Percentiles rank a stretch among this genome's conserved stretches.
Conservation (phyloP, 2,797 vertebrate genomes). For the Atherinosoma microstoma region DNA sequence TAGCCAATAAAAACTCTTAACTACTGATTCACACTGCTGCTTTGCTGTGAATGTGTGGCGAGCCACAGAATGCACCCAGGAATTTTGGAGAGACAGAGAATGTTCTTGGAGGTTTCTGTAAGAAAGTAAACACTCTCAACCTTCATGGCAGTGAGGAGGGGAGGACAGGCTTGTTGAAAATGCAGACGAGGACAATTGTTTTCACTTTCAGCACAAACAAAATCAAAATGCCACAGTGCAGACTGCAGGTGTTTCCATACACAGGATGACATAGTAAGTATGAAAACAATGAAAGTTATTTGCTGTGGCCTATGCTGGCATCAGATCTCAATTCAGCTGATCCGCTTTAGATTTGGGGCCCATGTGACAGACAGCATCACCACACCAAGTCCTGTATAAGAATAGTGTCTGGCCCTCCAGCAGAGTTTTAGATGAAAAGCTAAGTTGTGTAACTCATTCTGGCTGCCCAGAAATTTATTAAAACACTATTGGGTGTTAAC, state of each 20-base stretch:
- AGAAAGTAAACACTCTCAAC: slow-evolving; percentile 46
- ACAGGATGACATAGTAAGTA: background rate
- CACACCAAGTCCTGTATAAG: background rate
- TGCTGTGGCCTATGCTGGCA: background rate
- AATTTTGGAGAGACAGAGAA: slow-evolving; percentile 40
- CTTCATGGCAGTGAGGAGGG: background rate
- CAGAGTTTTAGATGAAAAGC: background rate
- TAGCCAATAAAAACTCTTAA: slow-evolving; percentile 29
- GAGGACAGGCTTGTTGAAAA: slow-evolving; percentile 22
- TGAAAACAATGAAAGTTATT: background rate
- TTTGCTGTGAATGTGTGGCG: slow-evolving; percentile 56
- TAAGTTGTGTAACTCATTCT: background rate
- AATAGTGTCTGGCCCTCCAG: background rate
- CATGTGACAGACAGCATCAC: background rate
- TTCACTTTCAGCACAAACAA: background rate
- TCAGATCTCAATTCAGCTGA: background rate
- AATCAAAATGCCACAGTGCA: background rate
- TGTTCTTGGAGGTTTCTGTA: slow-evolving; percentile 21
- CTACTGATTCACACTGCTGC: slow-evolving; percentile 34
- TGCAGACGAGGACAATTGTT: background rate
- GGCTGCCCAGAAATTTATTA: background rate
- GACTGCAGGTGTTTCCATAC: background rate
- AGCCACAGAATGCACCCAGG: slow-evolving; percentile 55
- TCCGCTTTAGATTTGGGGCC: background rate
- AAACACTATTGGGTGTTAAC: background rate